These are phyloP conservation scores for Tragelaphus scriptus DNA, from an alignment of 2,113 vertebrate genomes.

Conservation along the genomic window DNA sequence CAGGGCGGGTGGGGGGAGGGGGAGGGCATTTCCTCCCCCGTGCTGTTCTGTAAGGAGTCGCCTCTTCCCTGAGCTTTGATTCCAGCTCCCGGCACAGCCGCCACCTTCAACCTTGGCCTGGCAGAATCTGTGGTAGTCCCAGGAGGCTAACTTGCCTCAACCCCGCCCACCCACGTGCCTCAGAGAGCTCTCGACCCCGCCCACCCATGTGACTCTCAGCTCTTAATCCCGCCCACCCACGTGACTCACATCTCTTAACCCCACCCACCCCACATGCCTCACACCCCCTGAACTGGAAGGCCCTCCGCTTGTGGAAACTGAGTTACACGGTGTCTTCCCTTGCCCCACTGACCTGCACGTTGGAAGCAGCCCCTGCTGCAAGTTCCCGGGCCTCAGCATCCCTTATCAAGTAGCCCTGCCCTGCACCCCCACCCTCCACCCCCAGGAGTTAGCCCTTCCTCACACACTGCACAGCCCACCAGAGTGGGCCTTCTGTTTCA, in stretches of 20 bases:
- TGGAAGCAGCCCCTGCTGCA: neutral
- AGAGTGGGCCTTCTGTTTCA: neutral
- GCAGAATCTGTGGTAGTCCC: rapidly evolving
- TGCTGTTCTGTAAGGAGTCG: no score
- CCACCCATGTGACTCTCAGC: no score
- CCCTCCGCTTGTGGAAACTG: neutral
- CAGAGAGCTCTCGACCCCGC: neutral
- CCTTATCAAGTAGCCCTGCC: no score
- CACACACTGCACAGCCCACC: neutral
- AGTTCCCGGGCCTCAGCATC: no score
- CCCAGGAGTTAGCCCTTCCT: neutral
- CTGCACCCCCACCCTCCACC: rapidly evolving
- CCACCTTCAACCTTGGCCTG: no score
- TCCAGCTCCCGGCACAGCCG: neutral
- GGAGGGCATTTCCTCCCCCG: rapidly evolving
- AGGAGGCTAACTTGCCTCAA: neutral
- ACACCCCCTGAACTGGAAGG: neutral
- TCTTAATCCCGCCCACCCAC: no score
- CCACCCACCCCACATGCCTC: neutral
- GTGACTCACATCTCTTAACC: no score
- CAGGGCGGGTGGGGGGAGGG: rapidly evolving
- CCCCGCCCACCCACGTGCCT: neutral
- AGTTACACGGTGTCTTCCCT: rapidly evolving
- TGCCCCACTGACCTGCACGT: neutral
- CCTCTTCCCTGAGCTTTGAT: neutral